These are phyloP conservation scores for Sphaeridia pumilis DNA, from an alignment of 2,888 invertebrate genomes.

Conservation along the genomic window DNA sequence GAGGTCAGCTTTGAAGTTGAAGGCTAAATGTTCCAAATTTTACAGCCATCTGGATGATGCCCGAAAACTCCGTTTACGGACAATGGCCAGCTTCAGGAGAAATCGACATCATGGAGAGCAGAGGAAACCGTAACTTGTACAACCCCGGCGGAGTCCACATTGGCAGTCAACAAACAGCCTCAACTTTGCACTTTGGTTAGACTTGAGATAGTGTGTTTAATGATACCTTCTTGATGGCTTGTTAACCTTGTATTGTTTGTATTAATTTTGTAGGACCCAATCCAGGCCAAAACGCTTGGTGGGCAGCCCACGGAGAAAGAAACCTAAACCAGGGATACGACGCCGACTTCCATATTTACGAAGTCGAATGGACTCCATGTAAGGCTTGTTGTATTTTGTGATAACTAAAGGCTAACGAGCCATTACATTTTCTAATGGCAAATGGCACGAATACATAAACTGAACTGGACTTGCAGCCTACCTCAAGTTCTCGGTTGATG, in stretches of 20 bases:
- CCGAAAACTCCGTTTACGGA: constrained; percentile 23
- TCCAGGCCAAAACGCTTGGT: constrained; percentile 46
- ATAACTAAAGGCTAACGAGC: no score
- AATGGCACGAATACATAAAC: no score
- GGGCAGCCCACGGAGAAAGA: constrained; percentile 44
- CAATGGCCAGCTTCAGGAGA: constrained; percentile 59
- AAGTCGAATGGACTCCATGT: constrained; percentile 57
- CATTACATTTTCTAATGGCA: no score
- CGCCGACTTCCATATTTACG: constrained; percentile 52
- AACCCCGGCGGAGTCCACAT: constrained; percentile 41
- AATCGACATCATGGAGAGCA: constrained; percentile 56
- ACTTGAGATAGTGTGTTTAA: no score
- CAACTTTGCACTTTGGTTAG: constrained; percentile 54
- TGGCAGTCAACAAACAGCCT: constrained; percentile 48
- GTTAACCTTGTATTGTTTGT: no score
- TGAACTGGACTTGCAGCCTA: constrained; percentile 25
- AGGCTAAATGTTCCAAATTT: no score
- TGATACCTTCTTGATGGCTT: no score
- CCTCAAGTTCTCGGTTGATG: constrained; percentile 40
- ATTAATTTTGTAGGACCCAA: constrained; percentile 43
- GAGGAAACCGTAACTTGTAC: constrained; percentile 50
- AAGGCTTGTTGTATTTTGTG: not conserved
- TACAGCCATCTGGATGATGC: constrained; percentile 28
- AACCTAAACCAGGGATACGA: constrained; percentile 39
- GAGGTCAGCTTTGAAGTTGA: no score